These are phyloP conservation scores for Coelinius sp. DNA, from an alignment of 2,888 invertebrate species.

Conservation along the genomic window DNA sequence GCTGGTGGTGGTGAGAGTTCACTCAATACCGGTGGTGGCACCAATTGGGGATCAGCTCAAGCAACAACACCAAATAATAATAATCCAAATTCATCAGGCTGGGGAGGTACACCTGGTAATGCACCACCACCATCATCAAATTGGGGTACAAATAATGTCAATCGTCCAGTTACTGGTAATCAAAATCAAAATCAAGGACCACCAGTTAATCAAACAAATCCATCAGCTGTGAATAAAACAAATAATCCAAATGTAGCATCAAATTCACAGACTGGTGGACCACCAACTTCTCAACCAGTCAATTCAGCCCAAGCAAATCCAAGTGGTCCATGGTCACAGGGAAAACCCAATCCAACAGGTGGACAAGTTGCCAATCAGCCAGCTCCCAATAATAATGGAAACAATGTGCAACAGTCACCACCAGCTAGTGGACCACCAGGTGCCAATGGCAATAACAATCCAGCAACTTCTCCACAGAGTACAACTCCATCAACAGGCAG, in stretches of 20 bases:
- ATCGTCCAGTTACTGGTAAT: constrained; percentile 60
- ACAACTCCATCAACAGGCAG: background rate
- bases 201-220: constrained; percentile 46
- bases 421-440: constrained; percentile 49
- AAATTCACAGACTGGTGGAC: constrained; percentile 72
- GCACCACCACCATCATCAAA: constrained; percentile 60
- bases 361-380: constrained; percentile 61
- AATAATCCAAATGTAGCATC: constrained; percentile 71
- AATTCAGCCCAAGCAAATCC: constrained; percentile 64
- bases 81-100: constrained; percentile 73
- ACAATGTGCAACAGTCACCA: constrained; percentile 59
- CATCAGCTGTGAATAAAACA: constrained; percentile 31
- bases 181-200: constrained; percentile 52
- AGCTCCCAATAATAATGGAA: constrained; percentile 65
- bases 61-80: constrained; percentile 76
- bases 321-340: constrained; percentile 65
- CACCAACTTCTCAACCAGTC: constrained; percentile 71
- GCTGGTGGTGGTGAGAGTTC: constrained; percentile 87
- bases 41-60: constrained; percentile 85
- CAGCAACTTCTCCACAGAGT: constrained; percentile 50
- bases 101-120: constrained; percentile 71
- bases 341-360: constrained; percentile 64
- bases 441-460: constrained; percentile 63
- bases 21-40: constrained; percentile 79
- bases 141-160: constrained; percentile 64